A percentile compares a stretch with the other conserved stretches of the same genome.
phyloP scores from a whole-genome alignment of 1,140 invertebrate genomes.

The Bombus sylvicola region DNA sequence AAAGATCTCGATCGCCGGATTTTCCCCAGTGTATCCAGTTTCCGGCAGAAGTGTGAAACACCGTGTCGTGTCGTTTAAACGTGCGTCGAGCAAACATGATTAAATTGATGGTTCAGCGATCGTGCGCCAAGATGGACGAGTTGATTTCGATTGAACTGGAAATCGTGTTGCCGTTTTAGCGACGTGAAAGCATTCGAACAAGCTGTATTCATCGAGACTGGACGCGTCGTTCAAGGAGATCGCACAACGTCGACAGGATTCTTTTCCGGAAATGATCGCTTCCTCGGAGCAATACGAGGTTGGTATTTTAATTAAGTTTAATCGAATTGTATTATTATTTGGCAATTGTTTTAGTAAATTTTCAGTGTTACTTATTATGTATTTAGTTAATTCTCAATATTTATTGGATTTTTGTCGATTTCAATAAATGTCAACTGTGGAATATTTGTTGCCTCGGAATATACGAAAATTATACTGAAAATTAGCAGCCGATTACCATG shows the following conservation, averaged over 20 bases:
- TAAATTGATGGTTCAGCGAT: not conserved
- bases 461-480: too few species aligned
- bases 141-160: constrained; percentile 10
- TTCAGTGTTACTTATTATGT: not conserved
- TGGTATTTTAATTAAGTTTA: not conserved
- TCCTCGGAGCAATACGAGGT: not conserved
- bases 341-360: not conserved
- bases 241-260: not conserved
- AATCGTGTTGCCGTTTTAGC: constrained; percentile 24
- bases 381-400: too few species aligned
- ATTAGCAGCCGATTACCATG: too few species aligned
- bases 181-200: not conserved
- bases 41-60: not conserved
- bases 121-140: constrained; percentile 19
- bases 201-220: not conserved
- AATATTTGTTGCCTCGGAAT: too few species aligned
- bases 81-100: not conserved
- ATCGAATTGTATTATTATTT: not conserved
- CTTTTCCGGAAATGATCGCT: not conserved
- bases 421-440: too few species aligned
- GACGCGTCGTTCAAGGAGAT: not conserved
- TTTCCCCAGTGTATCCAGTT: not conserved
- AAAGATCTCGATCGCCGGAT: constrained; percentile 2
- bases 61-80: not conserved
- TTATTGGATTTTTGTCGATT: too few species aligned